A percentile compares a stretch with the other conserved stretches of the same genome.
These are phyloP conservation scores for Myotis vivesi DNA, from an alignment of 2,797 vertebrate genomes.

Conservation along the genomic window DNA sequence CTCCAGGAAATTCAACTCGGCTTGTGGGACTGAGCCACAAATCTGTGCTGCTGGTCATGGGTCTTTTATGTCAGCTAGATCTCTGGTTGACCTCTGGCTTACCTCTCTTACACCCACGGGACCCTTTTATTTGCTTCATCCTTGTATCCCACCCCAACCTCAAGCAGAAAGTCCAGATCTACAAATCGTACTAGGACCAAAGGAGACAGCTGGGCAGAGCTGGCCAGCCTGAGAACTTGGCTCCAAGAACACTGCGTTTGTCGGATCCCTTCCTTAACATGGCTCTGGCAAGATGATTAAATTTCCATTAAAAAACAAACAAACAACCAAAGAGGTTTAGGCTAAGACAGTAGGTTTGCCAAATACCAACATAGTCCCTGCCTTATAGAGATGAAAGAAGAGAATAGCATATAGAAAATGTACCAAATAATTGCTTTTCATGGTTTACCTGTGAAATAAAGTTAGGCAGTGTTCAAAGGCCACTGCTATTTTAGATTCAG, in stretches of 20 bases:
- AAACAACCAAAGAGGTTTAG: not conserved
- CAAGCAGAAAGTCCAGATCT: not conserved
- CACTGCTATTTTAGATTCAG: not conserved
- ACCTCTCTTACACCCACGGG: not conserved
- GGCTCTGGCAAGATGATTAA: not conserved
- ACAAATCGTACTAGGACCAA: not conserved
- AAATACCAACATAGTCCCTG: not conserved
- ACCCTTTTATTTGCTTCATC: not conserved
- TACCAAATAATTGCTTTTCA: not conserved
- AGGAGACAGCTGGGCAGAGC: not conserved
- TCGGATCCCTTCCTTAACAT: not conserved
- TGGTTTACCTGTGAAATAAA: constrained; percentile 35
- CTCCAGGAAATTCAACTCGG: not conserved
- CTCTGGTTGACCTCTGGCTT: not conserved
- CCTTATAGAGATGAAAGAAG: not conserved
- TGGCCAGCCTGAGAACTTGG: not conserved
- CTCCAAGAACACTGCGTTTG: not conserved
- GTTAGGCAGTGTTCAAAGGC: not conserved
- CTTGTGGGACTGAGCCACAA: not conserved
- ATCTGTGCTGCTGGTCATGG: not conserved
- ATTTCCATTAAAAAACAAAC: not conserved
- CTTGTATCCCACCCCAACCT: not conserved
- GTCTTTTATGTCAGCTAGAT: not conserved
- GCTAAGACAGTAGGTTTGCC: not conserved
- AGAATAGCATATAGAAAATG: not conserved